Conservation (phyloP, 1,140 invertebrate genomes). For the Drosophila cardini region DNA sequence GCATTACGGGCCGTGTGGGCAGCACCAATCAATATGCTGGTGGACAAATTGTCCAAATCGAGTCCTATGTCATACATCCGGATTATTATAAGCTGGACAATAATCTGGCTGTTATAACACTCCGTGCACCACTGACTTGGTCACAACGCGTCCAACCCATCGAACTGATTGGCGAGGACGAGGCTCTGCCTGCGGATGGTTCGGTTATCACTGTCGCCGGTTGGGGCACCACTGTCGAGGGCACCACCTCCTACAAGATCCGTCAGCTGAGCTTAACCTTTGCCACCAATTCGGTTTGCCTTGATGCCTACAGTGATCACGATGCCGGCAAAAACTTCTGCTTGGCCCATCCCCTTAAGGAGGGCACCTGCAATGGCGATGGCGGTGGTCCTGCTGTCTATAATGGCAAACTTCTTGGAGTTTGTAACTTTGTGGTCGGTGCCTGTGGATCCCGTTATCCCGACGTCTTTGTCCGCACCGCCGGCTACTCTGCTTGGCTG, state of each 20-base stretch:
- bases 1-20: constrained; percentile 68
- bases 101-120: constrained; percentile 85
- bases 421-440: constrained; percentile 75
- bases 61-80: constrained; percentile 68
- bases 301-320: constrained; percentile 58
- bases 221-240: constrained; percentile 66
- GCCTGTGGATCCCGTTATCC: constrained; percentile 79
- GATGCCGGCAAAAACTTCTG: constrained; percentile 56
- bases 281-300: constrained; percentile 48
- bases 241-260: constrained; percentile 63
- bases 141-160: constrained; percentile 51
- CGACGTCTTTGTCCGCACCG: constrained; percentile 65
- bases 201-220: constrained; percentile 53
- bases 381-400: constrained; percentile 71
- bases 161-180: constrained; percentile 29
- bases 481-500: constrained; percentile 62
- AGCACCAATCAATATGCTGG: constrained; percentile 79
- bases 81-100: constrained; percentile 79
- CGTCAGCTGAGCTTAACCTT: constrained; percentile 42
- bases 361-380: constrained; percentile 76
- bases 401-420: constrained; percentile 55
- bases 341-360: constrained; percentile 64
- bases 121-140: constrained; percentile 33
- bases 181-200: constrained; percentile 43
- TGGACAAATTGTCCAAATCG: constrained; percentile 52